Percentiles rank a stretch among this genome's conserved stretches.
Evolutionary conservation across 2,113 vertebrate species (phyloP).

Genomic region (Myodes glareolus): DNA sequence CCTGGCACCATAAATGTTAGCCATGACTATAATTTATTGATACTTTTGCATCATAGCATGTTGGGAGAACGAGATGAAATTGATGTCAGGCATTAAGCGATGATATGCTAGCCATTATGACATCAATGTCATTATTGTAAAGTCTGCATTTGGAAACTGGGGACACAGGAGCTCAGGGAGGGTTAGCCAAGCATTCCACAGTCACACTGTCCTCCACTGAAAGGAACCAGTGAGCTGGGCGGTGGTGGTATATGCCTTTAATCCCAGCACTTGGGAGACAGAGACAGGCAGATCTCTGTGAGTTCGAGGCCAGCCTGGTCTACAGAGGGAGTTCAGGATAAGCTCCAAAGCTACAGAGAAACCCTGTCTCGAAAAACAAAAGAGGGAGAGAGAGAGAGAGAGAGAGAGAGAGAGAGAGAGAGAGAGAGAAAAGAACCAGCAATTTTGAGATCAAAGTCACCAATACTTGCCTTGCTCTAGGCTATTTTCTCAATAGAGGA

Average conservation of each 20-base stretch:
- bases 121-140: background rate
- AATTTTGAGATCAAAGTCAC: background rate
- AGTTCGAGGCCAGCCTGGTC: no score
- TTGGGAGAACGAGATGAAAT: background rate
- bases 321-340: no score
- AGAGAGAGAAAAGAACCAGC: background rate
- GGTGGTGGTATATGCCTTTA: no score
- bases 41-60: background rate
- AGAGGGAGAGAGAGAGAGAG: no score
- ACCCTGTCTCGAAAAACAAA: no score
- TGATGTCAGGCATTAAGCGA: background rate
- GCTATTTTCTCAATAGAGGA: background rate
- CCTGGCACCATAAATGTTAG: background rate
- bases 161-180: background rate
- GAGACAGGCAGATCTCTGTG: no score
- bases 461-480: background rate
- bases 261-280: no score
- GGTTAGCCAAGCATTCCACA: background rate
- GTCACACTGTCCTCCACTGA: background rate
- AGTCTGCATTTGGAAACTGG: background rate
- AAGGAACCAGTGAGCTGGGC: background rate
- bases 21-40: conserved; percentile 29
- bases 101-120: background rate
- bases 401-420: no score
- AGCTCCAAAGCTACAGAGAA: no score